A percentile compares a stretch with the other conserved stretches of the same genome.
Evolutionary conservation across 2,113 vertebrate genomes (phyloP).

Genomic region (Uria lomvia): DNA sequence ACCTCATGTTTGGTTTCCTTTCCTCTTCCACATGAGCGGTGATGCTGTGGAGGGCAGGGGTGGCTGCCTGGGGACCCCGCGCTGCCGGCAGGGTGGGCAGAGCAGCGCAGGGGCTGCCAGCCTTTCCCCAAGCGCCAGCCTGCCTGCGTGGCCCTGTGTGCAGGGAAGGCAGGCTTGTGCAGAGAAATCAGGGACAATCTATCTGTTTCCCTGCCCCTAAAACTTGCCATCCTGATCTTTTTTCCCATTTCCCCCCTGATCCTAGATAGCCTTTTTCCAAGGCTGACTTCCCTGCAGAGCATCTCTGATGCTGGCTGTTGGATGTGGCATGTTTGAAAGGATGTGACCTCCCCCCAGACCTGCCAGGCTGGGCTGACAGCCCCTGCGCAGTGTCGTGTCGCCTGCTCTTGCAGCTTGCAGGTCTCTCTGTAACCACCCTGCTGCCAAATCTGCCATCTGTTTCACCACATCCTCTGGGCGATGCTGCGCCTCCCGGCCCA

Average conservation of each 20-base stretch:
- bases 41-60: not conserved
- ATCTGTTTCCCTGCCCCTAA: not conserved
- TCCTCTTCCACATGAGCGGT: not conserved
- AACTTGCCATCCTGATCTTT: not conserved
- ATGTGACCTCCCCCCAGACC: not conserved
- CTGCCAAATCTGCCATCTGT: slow-evolving; percentile 39
- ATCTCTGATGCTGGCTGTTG: not conserved
- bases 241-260: not conserved
- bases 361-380: not conserved
- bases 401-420: not conserved
- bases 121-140: not conserved
- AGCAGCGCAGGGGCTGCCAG: not conserved
- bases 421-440: not conserved
- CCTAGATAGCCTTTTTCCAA: not conserved
- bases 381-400: fast-evolving
- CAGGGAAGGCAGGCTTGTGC: not conserved
- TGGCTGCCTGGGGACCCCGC: not conserved
- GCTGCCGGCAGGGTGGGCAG: not conserved
- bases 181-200: not conserved
- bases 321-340: not conserved
- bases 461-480: not conserved
- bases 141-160: not conserved
- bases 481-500: not conserved
- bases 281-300: not conserved
- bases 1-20: not conserved